Conservation (phyloP, 1,140 invertebrate genomes). For the Asbolus verrucosus region DNA sequence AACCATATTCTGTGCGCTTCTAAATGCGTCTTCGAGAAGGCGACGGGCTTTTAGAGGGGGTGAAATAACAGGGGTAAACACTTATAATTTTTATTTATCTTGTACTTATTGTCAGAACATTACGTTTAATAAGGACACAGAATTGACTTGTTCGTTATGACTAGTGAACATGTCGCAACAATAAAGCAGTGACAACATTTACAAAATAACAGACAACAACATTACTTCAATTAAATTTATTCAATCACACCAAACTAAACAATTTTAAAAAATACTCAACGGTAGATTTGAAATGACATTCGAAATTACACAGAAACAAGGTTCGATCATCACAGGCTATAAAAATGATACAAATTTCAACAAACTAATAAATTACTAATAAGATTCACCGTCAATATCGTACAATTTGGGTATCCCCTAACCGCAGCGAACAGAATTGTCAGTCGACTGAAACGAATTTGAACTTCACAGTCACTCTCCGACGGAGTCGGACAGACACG, state of each 20-base stretch:
- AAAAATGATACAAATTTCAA: conserved; percentile 42
- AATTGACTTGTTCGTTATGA: conserved; percentile 36
- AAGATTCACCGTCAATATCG: conserved; percentile 33
- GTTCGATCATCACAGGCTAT: conserved; percentile 55
- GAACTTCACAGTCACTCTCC: conserved; percentile 31
- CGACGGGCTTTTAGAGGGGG: too few relatives aligned
- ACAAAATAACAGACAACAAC: conserved; percentile 49
- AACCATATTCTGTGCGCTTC: too few relatives aligned
- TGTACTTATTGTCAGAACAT: conserved; percentile 58
- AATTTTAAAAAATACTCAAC: conserved; percentile 56
- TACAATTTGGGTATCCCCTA: too few relatives aligned
- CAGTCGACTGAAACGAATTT: conserved; percentile 20
- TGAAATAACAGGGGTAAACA: conserved; percentile 18
- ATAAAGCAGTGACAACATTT: conserved; percentile 29
- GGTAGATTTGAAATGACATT: conserved; percentile 44
- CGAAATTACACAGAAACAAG: conserved; percentile 41
- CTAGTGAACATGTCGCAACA: conserved; percentile 28
- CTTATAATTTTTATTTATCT: conserved; percentile 49
- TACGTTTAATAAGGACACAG: conserved; percentile 46
- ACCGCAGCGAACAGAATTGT: conserved; percentile 11
- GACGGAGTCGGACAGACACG: not conserved
- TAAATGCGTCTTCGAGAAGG: too few relatives aligned
- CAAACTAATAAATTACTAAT: conserved; percentile 45
- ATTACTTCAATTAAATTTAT: conserved; percentile 54
- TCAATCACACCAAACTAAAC: conserved; percentile 55